Evolutionary conservation across 2,888 invertebrate species (phyloP).

Genomic region (Euproctis similis): DNA sequence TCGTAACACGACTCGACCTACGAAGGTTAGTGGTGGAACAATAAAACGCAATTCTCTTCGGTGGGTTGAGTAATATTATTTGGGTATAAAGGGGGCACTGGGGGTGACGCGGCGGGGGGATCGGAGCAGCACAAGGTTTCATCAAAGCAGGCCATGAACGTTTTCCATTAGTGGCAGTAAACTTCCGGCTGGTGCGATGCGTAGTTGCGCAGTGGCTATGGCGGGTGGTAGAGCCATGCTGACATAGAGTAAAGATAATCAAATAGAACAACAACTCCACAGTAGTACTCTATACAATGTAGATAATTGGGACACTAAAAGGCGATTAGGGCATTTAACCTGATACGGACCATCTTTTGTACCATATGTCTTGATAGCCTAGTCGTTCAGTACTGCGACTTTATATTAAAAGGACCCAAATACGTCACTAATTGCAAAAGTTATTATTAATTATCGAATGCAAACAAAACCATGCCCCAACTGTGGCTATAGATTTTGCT

Average conservation of each 20-base stretch:
- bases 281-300: no score
- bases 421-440: no score
- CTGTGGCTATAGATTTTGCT: no score
- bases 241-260: neutral
- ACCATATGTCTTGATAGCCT: no score
- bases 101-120: constrained; percentile 6
- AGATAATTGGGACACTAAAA: no score
- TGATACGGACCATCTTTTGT: no score
- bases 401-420: no score
- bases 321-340: no score
- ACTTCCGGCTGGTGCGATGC: constrained; percentile 61
- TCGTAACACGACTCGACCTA: neutral
- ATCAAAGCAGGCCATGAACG: constrained; percentile 42
- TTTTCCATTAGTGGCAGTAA: constrained; percentile 53
- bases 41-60: constrained; percentile 12
- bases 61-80: constrained; percentile 18
- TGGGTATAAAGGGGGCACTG: constrained; percentile 17
- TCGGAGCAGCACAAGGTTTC: constrained; percentile 27
- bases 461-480: no score
- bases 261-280: no score
- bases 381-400: no score
- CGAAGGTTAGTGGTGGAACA: constrained; percentile 3
- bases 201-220: constrained; percentile 44
- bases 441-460: no score
- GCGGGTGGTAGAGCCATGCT: constrained; percentile 1